These are phyloP conservation scores for Eleginops maclovinus DNA, from an alignment of 2,113 vertebrate species.

Conservation along the genomic window DNA sequence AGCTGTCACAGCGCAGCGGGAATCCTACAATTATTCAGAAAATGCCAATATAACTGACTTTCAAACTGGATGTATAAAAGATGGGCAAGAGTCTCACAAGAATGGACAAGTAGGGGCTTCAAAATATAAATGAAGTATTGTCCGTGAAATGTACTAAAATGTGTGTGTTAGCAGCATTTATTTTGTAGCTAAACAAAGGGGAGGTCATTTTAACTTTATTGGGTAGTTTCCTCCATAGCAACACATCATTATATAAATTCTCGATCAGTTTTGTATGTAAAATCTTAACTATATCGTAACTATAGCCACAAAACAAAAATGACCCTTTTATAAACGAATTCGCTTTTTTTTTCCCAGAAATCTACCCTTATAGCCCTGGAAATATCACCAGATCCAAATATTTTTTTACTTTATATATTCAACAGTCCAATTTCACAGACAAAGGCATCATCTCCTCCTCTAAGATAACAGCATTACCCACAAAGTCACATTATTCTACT, in stretches of 20 bases:
- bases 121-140: neutral
- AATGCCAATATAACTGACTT: slow-evolving; percentile 1
- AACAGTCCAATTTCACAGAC: neutral
- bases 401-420: neutral
- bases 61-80: neutral
- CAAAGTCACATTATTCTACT: neutral
- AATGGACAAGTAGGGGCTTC: neutral
- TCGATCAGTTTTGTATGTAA: neutral
- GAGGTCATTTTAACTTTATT: neutral
- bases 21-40: slow-evolving; percentile 26
- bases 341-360: neutral
- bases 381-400: no score
- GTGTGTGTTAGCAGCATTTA: neutral
- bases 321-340: neutral
- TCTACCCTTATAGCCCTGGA: neutral
- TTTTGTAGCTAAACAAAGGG: neutral
- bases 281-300: neutral
- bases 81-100: neutral
- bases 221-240: neutral
- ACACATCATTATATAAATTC: neutral
- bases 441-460: neutral
- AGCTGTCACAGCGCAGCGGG: neutral
- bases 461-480: neutral
- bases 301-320: neutral
- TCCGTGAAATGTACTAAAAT: neutral